Evolutionary conservation across 2,113 vertebrate genomes (phyloP).

Genomic region (Ellobius talpinus): DNA sequence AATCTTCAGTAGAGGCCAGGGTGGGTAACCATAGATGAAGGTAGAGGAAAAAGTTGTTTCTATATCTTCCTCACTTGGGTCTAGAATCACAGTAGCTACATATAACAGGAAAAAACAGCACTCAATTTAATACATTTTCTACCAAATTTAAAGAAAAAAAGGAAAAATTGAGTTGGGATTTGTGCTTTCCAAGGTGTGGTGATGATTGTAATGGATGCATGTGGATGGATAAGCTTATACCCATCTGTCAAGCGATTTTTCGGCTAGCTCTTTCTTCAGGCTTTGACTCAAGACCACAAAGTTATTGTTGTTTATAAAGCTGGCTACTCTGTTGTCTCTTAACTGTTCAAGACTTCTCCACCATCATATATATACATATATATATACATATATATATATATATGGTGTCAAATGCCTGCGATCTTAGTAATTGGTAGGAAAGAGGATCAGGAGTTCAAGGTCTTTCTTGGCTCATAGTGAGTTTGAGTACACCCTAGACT

Average conservation of each 20-base stretch:
- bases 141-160: neutral
- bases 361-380: neutral
- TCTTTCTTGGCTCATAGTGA: neutral
- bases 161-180: neutral
- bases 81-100: constrained; percentile 45
- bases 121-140: neutral
- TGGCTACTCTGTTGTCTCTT: constrained; percentile 52
- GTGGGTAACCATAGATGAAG: neutral
- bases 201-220: neutral
- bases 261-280: constrained; percentile 7
- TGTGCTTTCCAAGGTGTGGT: neutral
- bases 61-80: neutral
- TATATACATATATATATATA: neutral
- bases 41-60: constrained; percentile 27
- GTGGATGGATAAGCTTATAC: neutral
- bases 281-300: constrained; percentile 23
- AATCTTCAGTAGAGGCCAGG: constrained; percentile 11
- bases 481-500: neutral
- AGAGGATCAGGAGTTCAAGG: neutral
- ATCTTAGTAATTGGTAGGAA: neutral
- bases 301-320: constrained; percentile 34
- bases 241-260: constrained; percentile 1
- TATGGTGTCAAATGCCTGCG: neutral
- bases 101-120: neutral
- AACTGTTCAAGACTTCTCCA: neutral